These are phyloP conservation scores for Neopelma chrysocephalum DNA, from an alignment of 2,797 vertebrate species.

Conservation along the genomic window DNA sequence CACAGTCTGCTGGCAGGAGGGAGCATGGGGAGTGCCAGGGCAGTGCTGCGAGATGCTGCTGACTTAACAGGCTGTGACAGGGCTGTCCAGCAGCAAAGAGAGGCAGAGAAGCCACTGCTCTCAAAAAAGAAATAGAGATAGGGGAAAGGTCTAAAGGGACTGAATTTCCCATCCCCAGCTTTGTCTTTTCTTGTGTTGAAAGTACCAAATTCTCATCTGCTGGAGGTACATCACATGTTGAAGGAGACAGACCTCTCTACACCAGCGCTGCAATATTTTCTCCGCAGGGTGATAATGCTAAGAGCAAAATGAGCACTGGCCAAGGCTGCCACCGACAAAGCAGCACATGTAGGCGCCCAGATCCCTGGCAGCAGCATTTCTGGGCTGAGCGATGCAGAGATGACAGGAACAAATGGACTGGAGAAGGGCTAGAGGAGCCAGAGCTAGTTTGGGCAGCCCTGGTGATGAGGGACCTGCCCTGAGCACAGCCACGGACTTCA, in stretches of 20 bases:
- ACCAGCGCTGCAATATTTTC: not conserved
- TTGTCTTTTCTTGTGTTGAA: not conserved
- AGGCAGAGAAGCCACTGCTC: not conserved
- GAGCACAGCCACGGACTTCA: not conserved
- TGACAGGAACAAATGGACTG: constrained; percentile 27
- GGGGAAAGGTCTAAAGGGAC: not conserved
- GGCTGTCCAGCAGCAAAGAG: constrained; percentile 28
- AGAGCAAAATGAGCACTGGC: not conserved
- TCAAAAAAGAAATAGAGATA: not conserved
- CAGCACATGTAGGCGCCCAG: fast-evolving
- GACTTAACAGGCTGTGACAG: constrained; percentile 54
- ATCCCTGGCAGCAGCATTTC: not conserved
- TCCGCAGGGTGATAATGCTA: not conserved
- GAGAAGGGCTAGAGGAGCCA: constrained; percentile 8
- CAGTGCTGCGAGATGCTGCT: not conserved
- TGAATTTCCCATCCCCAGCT: not conserved
- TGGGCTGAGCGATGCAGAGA: not conserved
- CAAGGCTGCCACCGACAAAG: not conserved
- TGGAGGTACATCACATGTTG: fast-evolving
- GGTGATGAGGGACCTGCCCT: not conserved
- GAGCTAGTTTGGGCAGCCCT: not conserved
- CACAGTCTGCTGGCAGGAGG: not conserved
- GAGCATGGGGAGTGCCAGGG: not conserved
- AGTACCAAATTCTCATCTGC: not conserved
- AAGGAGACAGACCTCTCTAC: not conserved